Base-by-base conservation (phyloP, 1,140 invertebrate genomes). In the Drosophila novamexicana region DNA sequence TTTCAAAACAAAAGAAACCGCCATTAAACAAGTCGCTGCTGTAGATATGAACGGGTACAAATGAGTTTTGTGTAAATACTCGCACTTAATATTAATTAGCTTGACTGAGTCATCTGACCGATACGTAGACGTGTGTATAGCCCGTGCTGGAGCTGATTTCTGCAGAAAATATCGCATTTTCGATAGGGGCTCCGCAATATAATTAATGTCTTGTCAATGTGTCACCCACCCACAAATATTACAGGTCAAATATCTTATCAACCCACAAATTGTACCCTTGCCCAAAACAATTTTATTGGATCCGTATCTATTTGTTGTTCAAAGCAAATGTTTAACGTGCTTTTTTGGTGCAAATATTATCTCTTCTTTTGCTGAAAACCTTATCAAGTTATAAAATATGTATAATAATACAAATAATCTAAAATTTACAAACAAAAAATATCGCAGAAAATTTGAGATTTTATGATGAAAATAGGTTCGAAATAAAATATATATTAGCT, bases 51-150 rank as follows among this genome's bases (percentile, higher is more conserved):
- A 18, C 29, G 40, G 22, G 40, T 16, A 44, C 34, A 49, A 18
- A 10, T 52, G 57, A 59, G 42, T 18, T 47, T 47, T 59, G n/a
- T 56, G 53, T 29, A 56, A 40, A 40, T 36, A 45, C 40, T 34
- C 42, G 22, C 37, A 59, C 32, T 59, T 47, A 59, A 45, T 47
- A 59, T 47, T 47, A 59, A 47, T 36, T 47, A 47, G 57, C 57
- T 59, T 7, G 14, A 8, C 9, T 59, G 57, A 59, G 1, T 59
- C 57, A 59, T 47, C 42, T 45, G 56, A 59, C 22, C 52, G 36
- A 59, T 45, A 45, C n/a, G 42, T 36, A 16, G 7, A 32, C 12
- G 29, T n/a, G 18, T 49, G 42, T 12, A 2, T 22, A 39, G 16
- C 1, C n/a, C 14, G 32, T 36, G 42, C 5, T 34, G 4, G 18